Base-by-base conservation (phyloP, 2,797 vertebrate genomes). In the Xenopus petersii region DNA sequence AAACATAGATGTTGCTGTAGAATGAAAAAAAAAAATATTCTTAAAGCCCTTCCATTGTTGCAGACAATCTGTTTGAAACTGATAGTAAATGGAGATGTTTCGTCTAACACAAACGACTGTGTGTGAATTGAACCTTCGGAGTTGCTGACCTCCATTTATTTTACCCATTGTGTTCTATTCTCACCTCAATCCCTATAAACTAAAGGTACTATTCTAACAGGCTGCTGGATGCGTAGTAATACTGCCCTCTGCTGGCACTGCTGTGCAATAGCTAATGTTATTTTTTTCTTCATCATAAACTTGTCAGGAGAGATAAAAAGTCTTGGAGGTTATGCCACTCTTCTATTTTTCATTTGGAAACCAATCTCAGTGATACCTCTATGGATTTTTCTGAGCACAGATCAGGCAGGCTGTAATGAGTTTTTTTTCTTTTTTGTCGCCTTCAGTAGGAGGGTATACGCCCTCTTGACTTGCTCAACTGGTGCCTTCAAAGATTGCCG, bases 201-300 rank as follows among this genome's bases (percentile, higher is more conserved):
- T 74, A 85, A 82, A 70, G 42, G 24, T 15, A 5, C 58, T 21
- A 30, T 56, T 33, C 10, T 33, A 59, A 17, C 10, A 49, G 48
- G 62, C 5, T 71, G 24, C 26, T 47, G 15, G 9, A 64, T 7
- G 36, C 47, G 0, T 75, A 11, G 72, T 80, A 75, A 79, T 83
- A 83, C 82, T 90, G 89, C 87, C 89, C 89, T 85, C 91, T 87
- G 82, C 84, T 80, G 91, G 55, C 30, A 0, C 30, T 0, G 0
- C 0, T 0, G 12, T 33, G 74, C 36, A 81, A 71, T 0, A 47
- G 72, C 49, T 1, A 1, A 24, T 69, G 56, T 1, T 68, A n/a
- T 70, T 69, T 42, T 30, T 49, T 10, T 15, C 21, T 58, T 24
- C 16, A 10, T 36, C n/a, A 10, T 12, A 0, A 75, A 70, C 80